Conservation (phyloP, 2,888 invertebrate species). For the Vannuccia rotundouncinata region DNA sequence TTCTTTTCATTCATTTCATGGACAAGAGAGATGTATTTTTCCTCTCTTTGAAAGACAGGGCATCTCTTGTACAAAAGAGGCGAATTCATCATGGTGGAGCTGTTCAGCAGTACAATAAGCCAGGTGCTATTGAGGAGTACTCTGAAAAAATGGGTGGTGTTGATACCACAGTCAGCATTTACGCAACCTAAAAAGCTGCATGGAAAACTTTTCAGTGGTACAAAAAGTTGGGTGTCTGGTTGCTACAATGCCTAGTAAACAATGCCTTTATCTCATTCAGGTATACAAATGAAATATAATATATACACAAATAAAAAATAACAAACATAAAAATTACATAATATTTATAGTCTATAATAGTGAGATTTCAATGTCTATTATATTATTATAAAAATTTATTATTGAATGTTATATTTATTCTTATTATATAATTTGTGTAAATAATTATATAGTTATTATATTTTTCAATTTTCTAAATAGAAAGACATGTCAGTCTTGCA, state of each 20-base stretch:
- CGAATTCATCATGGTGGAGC: background rate
- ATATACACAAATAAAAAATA: background rate
- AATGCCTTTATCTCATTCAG: background rate
- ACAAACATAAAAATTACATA: background rate
- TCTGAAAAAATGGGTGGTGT: background rate
- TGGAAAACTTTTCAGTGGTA: background rate
- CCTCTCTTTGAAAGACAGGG: background rate
- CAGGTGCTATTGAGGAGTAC: background rate
- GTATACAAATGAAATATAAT: background rate
- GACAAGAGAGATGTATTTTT: background rate
- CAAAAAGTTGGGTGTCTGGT: background rate
- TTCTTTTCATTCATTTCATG: background rate
- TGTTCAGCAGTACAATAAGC: background rate
- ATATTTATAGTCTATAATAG: background rate
- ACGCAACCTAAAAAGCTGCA: background rate
- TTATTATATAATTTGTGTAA: background rate
- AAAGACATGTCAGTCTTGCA: background rate
- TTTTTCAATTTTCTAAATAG: background rate
- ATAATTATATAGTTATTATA: background rate
- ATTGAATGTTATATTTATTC: background rate
- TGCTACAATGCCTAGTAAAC: background rate
- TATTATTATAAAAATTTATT: background rate
- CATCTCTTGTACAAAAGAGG: background rate
- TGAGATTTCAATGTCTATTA: background rate
- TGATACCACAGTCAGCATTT: background rate